Conservation (phyloP, 2,888 invertebrate species). For the Cheilosia urbana region DNA sequence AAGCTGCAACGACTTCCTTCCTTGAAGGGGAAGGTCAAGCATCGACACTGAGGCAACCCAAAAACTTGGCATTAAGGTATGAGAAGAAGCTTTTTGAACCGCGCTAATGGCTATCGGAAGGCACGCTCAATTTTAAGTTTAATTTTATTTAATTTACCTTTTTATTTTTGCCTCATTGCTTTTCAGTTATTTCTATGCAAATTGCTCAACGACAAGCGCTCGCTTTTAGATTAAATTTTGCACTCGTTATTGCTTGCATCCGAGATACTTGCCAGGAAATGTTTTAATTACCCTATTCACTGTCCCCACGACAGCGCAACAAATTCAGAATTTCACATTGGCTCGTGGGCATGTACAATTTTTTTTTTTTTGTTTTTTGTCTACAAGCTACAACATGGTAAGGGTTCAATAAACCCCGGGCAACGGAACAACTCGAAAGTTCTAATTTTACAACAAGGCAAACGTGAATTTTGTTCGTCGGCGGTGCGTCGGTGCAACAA, state of each 20-base stretch:
- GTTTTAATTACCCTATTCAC: slow-evolving; percentile 49
- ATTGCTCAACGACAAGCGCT: slow-evolving; percentile 21
- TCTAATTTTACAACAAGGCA: slow-evolving; percentile 66
- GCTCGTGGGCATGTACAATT: slow-evolving; percentile 17
- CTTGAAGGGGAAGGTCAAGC: slow-evolving; percentile 79
- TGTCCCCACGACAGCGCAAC: slow-evolving; percentile 29
- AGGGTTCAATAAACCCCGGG: slow-evolving; percentile 68
- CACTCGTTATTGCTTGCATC: slow-evolving; percentile 39
- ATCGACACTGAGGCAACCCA: slow-evolving; percentile 78
- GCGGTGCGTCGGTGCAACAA: slow-evolving; percentile 30
- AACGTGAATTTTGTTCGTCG: slow-evolving; percentile 19
- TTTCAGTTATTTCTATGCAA: not conserved
- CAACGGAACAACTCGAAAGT: slow-evolving; percentile 47
- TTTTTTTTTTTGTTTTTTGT: not conserved
- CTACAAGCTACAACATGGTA: slow-evolving; percentile 19
- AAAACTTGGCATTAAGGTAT: slow-evolving; percentile 75
- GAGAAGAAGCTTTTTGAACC: slow-evolving; percentile 19
- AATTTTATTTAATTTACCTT: slow-evolving; percentile 9
- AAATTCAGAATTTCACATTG: slow-evolving; percentile 22
- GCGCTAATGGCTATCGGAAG: not conserved
- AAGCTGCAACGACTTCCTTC: slow-evolving; percentile 82
- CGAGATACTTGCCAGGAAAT: slow-evolving; percentile 66
- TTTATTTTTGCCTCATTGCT: slow-evolving; percentile 24
- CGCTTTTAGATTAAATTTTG: slow-evolving; percentile 12
- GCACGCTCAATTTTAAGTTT: slow-evolving; percentile 16